Evolutionary conservation across 1,140 invertebrate genomes (phyloP), one percentile per base, ranked within the genome.

Genomic region (Lordiphosa clarofinis): DNA sequence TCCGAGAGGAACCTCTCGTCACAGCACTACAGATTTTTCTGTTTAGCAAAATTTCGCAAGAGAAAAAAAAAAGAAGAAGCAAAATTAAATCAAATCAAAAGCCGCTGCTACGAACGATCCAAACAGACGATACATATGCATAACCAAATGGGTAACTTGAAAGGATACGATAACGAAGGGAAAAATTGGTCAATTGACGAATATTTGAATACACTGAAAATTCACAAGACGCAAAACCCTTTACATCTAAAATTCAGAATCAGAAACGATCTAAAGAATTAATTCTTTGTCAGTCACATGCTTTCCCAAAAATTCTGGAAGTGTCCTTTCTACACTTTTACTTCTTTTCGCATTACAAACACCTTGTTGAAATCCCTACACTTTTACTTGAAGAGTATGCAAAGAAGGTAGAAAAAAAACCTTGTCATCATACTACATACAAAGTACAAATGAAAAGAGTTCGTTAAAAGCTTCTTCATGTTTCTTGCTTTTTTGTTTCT

Each of bases 391-490:
- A 36, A 66, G 28, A 35, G 40, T 59, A 63, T 64, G 37, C 12
- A 57, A 13, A 36, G 12, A n/a, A 11, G 21, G 19, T 44, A 13
- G 54, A 55, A 42, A 56, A 68, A 59, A 60, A 69, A 73, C 58
- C 76, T 72, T 82, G 75, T 81, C 75, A 81, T 81, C 76, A 71
- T 67, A 76, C 65, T 53, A 57, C 62, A 63, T 68, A 57, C 67
- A 66, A 72, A 81, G 78, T 81, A 82, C 78, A 82, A 82, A 82
- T 84, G 73, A 84, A 82, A 82, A 84, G 78, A 84, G 78, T 84
- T 84, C 78, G 78, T 82, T 82, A 82, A 82, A 82, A 82, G 76
- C 76, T 82, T 82, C 76, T 82, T 82, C 76, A 76, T 82, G 76
- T 82, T 82, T 76, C 76, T 81, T 72, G 53, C 53, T 47, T 38